phyloP scores from a whole-genome alignment of 1,140 invertebrate genomes.

The Drosophila ironensis region DNA sequence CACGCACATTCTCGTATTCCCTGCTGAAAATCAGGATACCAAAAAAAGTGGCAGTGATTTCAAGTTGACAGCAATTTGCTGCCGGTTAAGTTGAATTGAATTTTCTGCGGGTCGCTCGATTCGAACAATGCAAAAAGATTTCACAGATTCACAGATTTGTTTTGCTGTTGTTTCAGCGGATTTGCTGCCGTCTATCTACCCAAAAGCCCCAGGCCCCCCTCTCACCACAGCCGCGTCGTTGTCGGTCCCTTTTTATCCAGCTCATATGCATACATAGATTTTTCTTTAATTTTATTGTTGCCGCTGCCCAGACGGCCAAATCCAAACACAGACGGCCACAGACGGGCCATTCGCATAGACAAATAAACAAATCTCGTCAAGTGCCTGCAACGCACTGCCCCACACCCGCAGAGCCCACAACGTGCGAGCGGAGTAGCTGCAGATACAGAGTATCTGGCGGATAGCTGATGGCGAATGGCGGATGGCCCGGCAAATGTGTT shows the following conservation, averaged over 20 bases:
- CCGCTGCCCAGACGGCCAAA: conserved; percentile 62
- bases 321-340: conserved; percentile 74
- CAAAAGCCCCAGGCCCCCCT: background rate
- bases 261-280: conserved; percentile 49
- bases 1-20: background rate
- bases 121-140: conserved; percentile 47
- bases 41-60: conserved; percentile 13
- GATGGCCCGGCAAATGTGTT: conserved; percentile 62
- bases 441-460: conserved; percentile 49
- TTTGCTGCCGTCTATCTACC: conserved; percentile 44
- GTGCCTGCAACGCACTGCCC: conserved; percentile 48
- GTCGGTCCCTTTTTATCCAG: conserved; percentile 6
- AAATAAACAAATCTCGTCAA: conserved; percentile 79
- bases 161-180: conserved; percentile 59
- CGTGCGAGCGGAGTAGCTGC: background rate
- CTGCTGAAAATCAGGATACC: background rate
- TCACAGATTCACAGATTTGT: conserved; percentile 47
- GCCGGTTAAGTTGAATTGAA: conserved; percentile 33
- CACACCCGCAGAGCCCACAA: conserved; percentile 5
- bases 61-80: conserved; percentile 30
- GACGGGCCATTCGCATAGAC: conserved; percentile 68
- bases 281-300: conserved; percentile 53
- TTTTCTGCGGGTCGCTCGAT: conserved; percentile 43
- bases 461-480: conserved; percentile 43
- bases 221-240: too few relatives aligned